phyloP scores from a whole-genome alignment of 2,797 vertebrate species.

The Sebastolobus altivelis region DNA sequence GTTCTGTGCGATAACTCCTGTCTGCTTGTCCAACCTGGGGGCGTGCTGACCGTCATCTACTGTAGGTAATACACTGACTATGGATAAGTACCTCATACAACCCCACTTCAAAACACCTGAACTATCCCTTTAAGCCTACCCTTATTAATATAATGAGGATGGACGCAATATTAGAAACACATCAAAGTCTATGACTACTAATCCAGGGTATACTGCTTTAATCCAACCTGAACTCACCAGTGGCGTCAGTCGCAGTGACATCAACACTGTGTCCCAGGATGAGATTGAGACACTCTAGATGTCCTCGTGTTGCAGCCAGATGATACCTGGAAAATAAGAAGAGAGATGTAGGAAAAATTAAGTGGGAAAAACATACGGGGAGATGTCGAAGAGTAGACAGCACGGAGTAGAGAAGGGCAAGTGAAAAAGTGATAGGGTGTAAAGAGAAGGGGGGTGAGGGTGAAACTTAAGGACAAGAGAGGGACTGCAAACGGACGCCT shows the following conservation, averaged over 20 bases:
- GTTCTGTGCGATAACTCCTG: too few relatives aligned
- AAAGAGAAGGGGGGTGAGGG: conserved; percentile 18
- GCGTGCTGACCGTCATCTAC: too few relatives aligned
- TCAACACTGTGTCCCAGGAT: conserved; percentile 92
- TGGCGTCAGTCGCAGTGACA: conserved; percentile 90
- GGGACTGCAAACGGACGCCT: conserved; percentile 63
- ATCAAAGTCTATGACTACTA: neutral
- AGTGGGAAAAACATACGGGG: conserved; percentile 3
- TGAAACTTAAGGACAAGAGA: conserved; percentile 58
- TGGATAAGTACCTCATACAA: too few relatives aligned
- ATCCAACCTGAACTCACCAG: conserved; percentile 83
- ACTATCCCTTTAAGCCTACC: neutral
- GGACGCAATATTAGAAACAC: conserved; percentile 3
- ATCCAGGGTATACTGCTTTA: neutral
- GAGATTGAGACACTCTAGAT: conserved; percentile 93
- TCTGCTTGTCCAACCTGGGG: too few relatives aligned
- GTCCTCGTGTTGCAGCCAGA: conserved; percentile 93
- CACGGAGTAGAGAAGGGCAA: conserved; percentile 9
- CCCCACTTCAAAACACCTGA: too few relatives aligned
- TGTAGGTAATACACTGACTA: too few relatives aligned
- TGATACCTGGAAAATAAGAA: conserved; percentile 88
- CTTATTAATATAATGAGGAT: neutral
- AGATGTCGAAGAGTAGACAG: conserved; percentile 5
- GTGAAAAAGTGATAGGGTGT: conserved; percentile 50
- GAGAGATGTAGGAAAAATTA: conserved; percentile 5